Base-by-base conservation (phyloP, 2,113 vertebrate species). In the Strix aluco region DNA sequence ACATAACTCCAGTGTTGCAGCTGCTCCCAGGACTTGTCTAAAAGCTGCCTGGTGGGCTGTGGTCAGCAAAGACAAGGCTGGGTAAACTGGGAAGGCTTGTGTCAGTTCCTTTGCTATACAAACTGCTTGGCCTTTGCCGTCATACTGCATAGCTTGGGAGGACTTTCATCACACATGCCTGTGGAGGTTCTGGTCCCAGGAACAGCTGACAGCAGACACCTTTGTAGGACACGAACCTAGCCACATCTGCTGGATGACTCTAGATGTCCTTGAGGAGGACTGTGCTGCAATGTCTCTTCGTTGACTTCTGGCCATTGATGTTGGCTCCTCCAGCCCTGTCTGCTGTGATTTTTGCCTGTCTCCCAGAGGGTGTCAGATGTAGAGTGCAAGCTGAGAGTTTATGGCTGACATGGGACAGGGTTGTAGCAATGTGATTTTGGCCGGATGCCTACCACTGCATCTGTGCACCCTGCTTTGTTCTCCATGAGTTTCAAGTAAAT, bases 91-190 rank as follows among this genome's bases (percentile, higher is more conserved):
- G 44, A 52, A 54, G 46, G 67, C 10, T 59, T 66, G 42, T 54
- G 58, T 52, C 44, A 7, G 40, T 4, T 79, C 74, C 74, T 75
- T 3, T 21, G 38, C 7, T 80, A 26, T 13, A 23, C 0, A 1
- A 25, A 29, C 32, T 26, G 5, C 47, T 63, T 74, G 77, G 38
- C 19, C 46, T 70, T 52, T 65, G n/a, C 57, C 54, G 62, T 36
- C 61, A 54, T 26, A 1, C 29, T 38, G 26, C 3, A 0, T 52
- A 51, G 73, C 61, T 26, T 71, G 11, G 73, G 36, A 55, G 21
- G 54, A 1, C 46, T 74, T 42, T 10, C 40, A 36, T 65, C 78
- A 11, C 13, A 12, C 0, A 0, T 22, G 26, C 36, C 47, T 34
- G 36, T 23, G 40, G 61, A 61, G 71, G 44, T 30, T 59, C 47